A percentile compares a stretch with the other conserved stretches of the same genome.
Conservation (phyloP, 2,797 vertebrate species). For the Squalus acanthias region DNA sequence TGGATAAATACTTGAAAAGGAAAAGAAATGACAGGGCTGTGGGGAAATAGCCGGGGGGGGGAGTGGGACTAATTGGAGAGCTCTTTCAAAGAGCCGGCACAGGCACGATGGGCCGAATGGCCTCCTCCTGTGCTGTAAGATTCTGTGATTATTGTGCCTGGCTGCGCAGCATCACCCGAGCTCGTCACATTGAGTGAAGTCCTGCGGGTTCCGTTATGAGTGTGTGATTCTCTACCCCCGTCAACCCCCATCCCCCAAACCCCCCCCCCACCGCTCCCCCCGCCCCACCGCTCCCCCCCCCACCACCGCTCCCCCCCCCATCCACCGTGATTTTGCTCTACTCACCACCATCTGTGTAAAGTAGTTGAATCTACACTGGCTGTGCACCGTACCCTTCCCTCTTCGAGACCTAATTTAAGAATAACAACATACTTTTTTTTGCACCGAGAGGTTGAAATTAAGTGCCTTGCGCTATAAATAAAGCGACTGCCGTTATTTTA, state of each 20-base stretch:
- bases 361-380: not conserved
- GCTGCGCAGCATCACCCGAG: not conserved
- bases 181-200: not conserved
- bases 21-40: not conserved
- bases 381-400: not conserved
- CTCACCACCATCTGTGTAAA: not conserved
- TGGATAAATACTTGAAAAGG: not conserved
- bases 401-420: not conserved
- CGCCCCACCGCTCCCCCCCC: not conserved
- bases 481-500: slow-evolving; percentile 15
- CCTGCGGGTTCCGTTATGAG: not conserved
- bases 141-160: not conserved
- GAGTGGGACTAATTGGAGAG: too few relatives aligned
- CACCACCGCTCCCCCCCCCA: not conserved
- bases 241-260: too few relatives aligned
- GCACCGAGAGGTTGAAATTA: not conserved
- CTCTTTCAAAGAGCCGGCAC: not conserved
- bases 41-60: not conserved
- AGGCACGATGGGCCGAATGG: not conserved
- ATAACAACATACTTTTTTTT: slow-evolving; percentile 22
- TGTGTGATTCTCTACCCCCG: not conserved
- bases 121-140: not conserved
- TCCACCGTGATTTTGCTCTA: not conserved
- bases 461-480: slow-evolving; percentile 12
- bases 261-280: not conserved